These are phyloP conservation scores for Brachypodius melanocephalos DNA, from an alignment of 2,113 vertebrate genomes.

Conservation along the genomic window DNA sequence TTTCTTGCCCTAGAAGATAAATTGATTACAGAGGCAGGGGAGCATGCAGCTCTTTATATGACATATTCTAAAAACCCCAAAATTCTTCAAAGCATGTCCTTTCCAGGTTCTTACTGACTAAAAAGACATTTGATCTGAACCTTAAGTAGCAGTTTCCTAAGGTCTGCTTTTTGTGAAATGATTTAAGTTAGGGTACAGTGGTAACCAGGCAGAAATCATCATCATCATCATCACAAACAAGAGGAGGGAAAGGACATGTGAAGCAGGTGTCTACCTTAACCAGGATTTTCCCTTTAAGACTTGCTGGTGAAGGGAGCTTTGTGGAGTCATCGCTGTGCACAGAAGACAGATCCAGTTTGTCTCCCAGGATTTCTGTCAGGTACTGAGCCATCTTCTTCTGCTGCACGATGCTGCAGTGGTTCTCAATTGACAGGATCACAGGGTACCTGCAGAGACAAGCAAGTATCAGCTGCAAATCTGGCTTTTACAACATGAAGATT, in stretches of 20 bases:
- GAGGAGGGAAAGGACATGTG: neutral
- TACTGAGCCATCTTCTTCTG: constrained; percentile 99
- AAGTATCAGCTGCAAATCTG: neutral
- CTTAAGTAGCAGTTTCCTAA: neutral
- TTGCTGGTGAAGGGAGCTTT: constrained; percentile 86
- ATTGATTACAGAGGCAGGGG: neutral
- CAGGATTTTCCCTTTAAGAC: constrained; percentile 90
- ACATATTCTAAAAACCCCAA: neutral
- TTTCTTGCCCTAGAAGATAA: constrained; percentile 87
- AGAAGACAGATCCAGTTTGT: constrained; percentile 88
- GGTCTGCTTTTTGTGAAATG: neutral
- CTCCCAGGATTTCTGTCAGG: constrained; percentile 86
- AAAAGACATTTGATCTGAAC: neutral
- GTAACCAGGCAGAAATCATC: neutral
- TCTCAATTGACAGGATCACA: constrained; percentile 95
- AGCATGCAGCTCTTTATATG: neutral
- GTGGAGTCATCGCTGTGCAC: constrained; percentile 77
- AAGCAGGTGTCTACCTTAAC: constrained; percentile 83
- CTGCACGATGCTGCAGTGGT: constrained; percentile 94
- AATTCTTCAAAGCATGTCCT: neutral
- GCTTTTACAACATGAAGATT: neutral
- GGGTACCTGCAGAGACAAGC: constrained; percentile 80
- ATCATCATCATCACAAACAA: neutral
- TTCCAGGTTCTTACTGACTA: neutral
- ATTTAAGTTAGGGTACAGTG: neutral